Evolutionary conservation across 1,140 invertebrate species (phyloP).

Genomic region (Eupristina koningsbergeri): DNA sequence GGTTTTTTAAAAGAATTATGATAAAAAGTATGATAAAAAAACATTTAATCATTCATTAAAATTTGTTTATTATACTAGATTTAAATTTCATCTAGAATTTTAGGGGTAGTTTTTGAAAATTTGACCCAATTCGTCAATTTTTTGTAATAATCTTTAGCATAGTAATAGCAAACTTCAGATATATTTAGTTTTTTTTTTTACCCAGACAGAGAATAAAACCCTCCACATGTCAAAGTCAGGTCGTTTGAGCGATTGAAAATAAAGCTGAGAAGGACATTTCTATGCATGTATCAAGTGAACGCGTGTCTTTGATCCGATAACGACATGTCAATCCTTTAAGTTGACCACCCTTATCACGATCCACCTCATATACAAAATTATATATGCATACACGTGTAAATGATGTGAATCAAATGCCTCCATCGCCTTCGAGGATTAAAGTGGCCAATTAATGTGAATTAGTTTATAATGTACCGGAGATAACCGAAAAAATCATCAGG

Average conservation of each 20-base stretch:
- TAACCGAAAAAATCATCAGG: background rate
- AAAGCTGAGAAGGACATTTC: background rate
- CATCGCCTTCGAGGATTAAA: background rate
- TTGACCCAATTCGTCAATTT: too few relatives aligned
- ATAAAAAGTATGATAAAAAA: too few relatives aligned
- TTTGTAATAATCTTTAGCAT: too few relatives aligned
- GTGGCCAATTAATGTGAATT: slow-evolving; percentile 22
- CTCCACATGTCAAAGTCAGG: too few relatives aligned
- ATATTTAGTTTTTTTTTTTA: too few relatives aligned
- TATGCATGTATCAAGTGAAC: background rate
- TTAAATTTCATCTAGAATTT: too few relatives aligned
- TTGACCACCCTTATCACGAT: slow-evolving; percentile 5
- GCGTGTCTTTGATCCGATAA: slow-evolving; percentile 5
- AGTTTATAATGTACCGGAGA: background rate
- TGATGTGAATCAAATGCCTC: slow-evolving; percentile 33
- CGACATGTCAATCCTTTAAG: slow-evolving; percentile 2
- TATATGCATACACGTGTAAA: background rate
- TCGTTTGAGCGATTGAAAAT: background rate
- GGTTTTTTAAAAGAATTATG: too few relatives aligned
- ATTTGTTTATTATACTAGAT: too few relatives aligned
- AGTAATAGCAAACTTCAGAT: too few relatives aligned
- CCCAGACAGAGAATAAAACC: background rate
- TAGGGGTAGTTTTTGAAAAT: too few relatives aligned
- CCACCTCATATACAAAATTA: background rate
- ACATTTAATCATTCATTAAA: too few relatives aligned